phyloP scores from a whole-genome alignment of 1,140 invertebrate genomes.

The Rhagoletis zephyria region DNA sequence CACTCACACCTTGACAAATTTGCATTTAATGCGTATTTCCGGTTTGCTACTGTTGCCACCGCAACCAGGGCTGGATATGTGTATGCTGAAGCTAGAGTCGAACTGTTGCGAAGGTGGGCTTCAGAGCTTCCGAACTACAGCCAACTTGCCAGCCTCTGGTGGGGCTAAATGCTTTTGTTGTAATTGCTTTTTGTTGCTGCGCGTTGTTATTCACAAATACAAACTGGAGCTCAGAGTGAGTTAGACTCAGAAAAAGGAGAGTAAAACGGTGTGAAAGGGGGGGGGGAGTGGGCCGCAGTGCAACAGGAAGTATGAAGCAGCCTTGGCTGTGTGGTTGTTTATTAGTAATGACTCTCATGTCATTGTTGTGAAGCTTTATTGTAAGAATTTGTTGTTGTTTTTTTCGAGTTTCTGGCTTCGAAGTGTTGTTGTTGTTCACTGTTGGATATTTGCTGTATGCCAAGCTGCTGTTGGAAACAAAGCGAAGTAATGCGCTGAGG shows the following conservation, averaged over 20 bases:
- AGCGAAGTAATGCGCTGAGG: not conserved
- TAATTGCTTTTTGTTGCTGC: constrained; percentile 10
- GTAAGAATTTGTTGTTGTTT: not conserved
- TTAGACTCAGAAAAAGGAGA: not conserved
- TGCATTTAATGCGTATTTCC: constrained; percentile 71
- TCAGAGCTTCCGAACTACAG: not conserved
- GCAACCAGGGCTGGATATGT: not conserved
- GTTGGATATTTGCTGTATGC: not conserved
- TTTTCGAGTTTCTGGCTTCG: too few species aligned
- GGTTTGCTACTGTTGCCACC: constrained; percentile 49
- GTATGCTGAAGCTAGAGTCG: not conserved
- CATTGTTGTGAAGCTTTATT: not conserved
- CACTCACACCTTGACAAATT: constrained; percentile 13
- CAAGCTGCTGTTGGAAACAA: not conserved
- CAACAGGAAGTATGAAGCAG: not conserved
- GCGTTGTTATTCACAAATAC: not conserved
- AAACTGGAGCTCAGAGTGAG: not conserved
- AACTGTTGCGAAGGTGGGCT: not conserved
- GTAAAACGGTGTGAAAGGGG: not conserved
- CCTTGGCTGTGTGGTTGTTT: not conserved
- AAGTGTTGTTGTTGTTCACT: not conserved
- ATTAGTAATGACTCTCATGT: not conserved
- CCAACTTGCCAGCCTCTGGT: not conserved
- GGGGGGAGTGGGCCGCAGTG: not conserved
- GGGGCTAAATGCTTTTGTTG: constrained; percentile 25